Conservation (phyloP, 2,113 vertebrate species). For the Deroptyus accipitrinus region DNA sequence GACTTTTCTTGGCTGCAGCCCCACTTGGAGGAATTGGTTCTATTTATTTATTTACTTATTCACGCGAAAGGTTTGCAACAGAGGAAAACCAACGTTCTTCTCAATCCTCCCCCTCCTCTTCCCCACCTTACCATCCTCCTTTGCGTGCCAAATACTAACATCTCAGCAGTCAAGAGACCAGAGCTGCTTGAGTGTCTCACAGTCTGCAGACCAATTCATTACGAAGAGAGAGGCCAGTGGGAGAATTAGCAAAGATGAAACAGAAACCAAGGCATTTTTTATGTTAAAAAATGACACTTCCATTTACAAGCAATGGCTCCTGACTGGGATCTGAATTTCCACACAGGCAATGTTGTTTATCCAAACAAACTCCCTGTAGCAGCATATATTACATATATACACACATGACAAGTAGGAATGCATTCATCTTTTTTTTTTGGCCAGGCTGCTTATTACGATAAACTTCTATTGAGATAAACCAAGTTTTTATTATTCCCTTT, state of each 20-base stretch:
- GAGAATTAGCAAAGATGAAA: conserved; percentile 43
- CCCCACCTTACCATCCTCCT: not conserved
- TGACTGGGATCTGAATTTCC: conserved; percentile 34
- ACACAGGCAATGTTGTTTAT: not conserved
- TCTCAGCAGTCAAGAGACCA: not conserved
- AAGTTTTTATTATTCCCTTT: conserved; percentile 7
- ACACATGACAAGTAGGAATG: conserved; percentile 34
- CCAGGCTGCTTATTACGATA: conserved; percentile 17
- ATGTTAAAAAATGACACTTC: conserved; percentile 24
- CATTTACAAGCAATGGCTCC: conserved; percentile 52
- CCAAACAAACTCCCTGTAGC: conserved; percentile 37
- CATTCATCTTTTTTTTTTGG: conserved; percentile 9
- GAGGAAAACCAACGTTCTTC: not conserved
- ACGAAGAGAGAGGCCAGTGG: not conserved
- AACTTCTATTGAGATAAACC: conserved; percentile 57
- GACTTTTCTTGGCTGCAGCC: conserved; percentile 42
- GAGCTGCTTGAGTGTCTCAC: not conserved
- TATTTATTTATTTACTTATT: not conserved
- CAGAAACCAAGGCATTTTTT: conserved; percentile 26
- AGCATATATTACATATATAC: conserved; percentile 50
- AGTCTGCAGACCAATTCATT: conserved; percentile 39
- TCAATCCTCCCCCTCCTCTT: not conserved
- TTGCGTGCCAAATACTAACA: conserved; percentile 9
- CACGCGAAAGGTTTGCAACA: not conserved
- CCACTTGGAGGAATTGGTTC: not conserved